phyloP scores from a whole-genome alignment of 2,797 vertebrate genomes.

The Scleropages formosus region DNA sequence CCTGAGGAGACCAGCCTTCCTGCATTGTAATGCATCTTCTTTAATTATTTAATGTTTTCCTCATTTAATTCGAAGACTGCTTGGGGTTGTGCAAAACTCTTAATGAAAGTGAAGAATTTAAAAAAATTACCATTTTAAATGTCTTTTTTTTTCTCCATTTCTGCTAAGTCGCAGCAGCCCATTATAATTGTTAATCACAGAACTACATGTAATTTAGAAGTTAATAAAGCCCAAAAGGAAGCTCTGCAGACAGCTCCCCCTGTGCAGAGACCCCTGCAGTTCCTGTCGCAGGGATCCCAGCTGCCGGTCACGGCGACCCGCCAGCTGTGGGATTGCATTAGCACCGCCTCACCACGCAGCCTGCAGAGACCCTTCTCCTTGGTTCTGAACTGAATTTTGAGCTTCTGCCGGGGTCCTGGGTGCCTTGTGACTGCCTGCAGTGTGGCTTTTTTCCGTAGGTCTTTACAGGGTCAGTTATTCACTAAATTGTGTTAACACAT shows the following conservation, averaged over 20 bases:
- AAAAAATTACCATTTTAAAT: neutral
- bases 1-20: neutral
- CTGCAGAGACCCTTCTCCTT: neutral
- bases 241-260: neutral
- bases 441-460: too few relatives aligned
- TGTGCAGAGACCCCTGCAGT: neutral
- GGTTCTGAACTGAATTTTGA: conserved; percentile 20
- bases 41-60: conserved; percentile 30
- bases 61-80: conserved; percentile 29
- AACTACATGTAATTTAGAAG: neutral
- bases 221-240: neutral
- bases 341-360: neutral
- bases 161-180: too few relatives aligned
- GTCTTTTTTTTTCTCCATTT: too few relatives aligned
- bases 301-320: neutral
- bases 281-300: neutral
- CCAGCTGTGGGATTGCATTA: neutral
- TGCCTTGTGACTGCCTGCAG: neutral
- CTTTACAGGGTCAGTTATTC: too few relatives aligned
- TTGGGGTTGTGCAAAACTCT: neutral
- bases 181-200: too few relatives aligned
- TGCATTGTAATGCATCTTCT: neutral
- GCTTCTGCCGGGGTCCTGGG: neutral
- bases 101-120: neutral
- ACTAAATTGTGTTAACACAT: too few relatives aligned